Percentiles rank a stretch among this genome's conserved stretches.
phyloP scores from a whole-genome alignment of 2,113 vertebrate species.

The Lycocorax pyrrhopterus region DNA sequence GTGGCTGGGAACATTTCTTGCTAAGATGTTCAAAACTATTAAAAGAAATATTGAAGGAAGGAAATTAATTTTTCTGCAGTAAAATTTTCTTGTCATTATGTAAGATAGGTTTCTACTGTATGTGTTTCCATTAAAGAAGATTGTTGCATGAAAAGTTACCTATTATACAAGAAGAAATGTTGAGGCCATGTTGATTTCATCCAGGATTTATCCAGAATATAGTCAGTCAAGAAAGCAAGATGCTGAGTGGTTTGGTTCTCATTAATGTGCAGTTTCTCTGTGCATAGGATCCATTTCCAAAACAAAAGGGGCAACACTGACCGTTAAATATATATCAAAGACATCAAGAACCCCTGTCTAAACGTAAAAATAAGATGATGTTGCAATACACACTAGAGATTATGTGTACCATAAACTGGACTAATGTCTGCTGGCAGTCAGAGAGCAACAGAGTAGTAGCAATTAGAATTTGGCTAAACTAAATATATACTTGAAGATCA shows the following conservation, averaged over 20 bases:
- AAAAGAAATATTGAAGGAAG: constrained; percentile 63
- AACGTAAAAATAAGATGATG: background rate
- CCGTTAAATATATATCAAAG: background rate
- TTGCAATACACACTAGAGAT: background rate
- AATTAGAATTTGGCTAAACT: background rate
- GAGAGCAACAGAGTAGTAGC: background rate
- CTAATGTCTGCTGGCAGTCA: background rate
- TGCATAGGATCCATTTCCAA: background rate
- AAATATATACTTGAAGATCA: background rate
- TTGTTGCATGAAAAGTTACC: constrained; percentile 40
- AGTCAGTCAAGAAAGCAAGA: background rate
- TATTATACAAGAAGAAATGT: background rate
- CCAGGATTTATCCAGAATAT: constrained; percentile 15
- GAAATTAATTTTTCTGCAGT: constrained; percentile 57
- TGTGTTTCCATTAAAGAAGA: constrained; percentile 46
- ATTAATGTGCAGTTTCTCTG: background rate
- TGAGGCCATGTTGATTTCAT: constrained; percentile 23
- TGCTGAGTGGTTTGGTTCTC: background rate
- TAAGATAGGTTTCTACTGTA: constrained; percentile 46
- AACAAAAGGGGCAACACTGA: background rate
- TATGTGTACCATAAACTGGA: background rate
- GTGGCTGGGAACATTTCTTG: constrained; percentile 14
- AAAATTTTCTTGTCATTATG: constrained; percentile 64
- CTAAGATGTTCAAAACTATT: constrained; percentile 59
- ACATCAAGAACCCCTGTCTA: background rate